Percentiles rank a stretch among this genome's conserved stretches.
These are phyloP conservation scores for Delichon dasypus DNA, from an alignment of 2,797 vertebrate species.

Conservation along the genomic window DNA sequence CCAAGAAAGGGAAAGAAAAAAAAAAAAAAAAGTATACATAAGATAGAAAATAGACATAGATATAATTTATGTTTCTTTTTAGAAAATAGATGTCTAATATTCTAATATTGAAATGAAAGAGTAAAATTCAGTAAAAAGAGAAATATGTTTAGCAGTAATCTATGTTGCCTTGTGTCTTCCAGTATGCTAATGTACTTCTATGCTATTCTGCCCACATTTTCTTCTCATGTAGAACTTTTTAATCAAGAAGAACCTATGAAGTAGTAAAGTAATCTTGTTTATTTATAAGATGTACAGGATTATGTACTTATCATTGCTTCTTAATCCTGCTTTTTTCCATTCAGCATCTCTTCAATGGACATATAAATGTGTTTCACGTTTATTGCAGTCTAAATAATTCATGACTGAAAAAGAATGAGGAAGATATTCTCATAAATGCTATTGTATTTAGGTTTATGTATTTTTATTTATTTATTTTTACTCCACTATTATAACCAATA, in stretches of 20 bases:
- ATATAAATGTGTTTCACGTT: background rate
- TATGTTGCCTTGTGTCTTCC: background rate
- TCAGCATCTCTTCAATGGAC: background rate
- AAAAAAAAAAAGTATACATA: too few relatives aligned
- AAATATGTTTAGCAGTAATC: background rate
- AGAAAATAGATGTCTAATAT: background rate
- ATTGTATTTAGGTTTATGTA: background rate
- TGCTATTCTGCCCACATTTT: background rate
- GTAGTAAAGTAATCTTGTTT: background rate
- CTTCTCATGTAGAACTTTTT: background rate
- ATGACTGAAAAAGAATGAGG: background rate
- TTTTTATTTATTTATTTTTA: background rate
- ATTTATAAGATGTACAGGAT: background rate
- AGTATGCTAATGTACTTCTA: background rate
- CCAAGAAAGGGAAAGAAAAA: too few relatives aligned
- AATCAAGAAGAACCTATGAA: background rate
- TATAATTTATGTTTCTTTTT: background rate
- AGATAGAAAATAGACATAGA: background rate
- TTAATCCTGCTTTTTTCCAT: background rate
- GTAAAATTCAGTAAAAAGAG: background rate
- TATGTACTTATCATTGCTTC: background rate
- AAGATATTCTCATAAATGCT: background rate
- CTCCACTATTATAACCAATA: background rate
- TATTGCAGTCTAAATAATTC: background rate
- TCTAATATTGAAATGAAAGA: background rate